These are phyloP conservation scores for Agapetus fuscipes DNA, from an alignment of 2,888 invertebrate genomes.

Conservation along the genomic window DNA sequence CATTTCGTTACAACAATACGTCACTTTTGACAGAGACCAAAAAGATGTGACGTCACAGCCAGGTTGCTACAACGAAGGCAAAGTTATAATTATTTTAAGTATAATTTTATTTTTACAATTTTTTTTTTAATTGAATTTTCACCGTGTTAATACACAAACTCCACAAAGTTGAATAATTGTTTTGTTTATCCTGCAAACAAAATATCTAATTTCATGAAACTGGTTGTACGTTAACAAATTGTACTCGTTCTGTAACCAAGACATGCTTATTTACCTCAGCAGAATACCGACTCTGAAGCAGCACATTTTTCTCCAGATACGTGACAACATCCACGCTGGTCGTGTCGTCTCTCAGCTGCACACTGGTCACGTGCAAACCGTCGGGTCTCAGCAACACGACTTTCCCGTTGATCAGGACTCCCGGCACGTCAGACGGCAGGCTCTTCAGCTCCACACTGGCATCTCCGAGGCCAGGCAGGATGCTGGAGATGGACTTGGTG, in stretches of 20 bases:
- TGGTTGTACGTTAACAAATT: not conserved
- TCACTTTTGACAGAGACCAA: no score
- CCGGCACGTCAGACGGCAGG: slow-evolving; percentile 33
- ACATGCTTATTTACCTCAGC: slow-evolving; percentile 26
- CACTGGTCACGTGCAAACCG: slow-evolving; percentile 29
- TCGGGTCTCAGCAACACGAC: slow-evolving; percentile 33
- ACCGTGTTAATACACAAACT: no score
- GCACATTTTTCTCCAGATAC: slow-evolving; percentile 28
- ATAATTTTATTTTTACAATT: no score
- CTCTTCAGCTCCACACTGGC: slow-evolving; percentile 27
- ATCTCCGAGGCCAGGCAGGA: slow-evolving; percentile 23
- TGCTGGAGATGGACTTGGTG: slow-evolving; percentile 36
- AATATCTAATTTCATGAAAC: not conserved
- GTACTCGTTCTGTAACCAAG: not conserved
- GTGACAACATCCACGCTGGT: slow-evolving; percentile 34
- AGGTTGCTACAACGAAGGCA: no score
- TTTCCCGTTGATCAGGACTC: slow-evolving; percentile 33
- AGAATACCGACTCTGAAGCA: slow-evolving; percentile 35
- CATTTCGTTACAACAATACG: no score
- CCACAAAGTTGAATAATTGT: no score
- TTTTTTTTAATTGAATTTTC: no score
- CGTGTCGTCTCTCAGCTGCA: slow-evolving; percentile 27
- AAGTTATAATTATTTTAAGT: no score
- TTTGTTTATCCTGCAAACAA: not conserved
- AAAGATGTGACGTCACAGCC: no score